A percentile compares a stretch with the other conserved stretches of the same genome.
Evolutionary conservation across 2,113 vertebrate species (phyloP).

Genomic region (Carassius gibelio): DNA sequence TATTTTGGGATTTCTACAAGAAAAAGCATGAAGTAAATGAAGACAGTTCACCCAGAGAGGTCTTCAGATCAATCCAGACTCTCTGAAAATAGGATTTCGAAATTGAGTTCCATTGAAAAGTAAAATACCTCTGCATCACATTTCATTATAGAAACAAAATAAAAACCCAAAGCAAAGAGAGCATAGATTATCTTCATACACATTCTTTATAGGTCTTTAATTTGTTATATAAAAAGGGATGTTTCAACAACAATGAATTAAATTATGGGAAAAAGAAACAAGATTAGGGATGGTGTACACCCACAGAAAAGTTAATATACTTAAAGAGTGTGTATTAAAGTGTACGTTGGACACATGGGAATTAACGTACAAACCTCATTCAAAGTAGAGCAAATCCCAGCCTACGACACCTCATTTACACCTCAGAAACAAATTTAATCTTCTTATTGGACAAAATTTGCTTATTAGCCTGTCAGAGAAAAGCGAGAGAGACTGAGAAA

Average conservation of each 20-base stretch:
- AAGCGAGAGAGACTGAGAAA: background rate
- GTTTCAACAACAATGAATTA: background rate
- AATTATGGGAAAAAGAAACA: background rate
- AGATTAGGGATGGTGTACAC: background rate
- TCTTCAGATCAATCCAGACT: background rate
- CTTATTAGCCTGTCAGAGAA: slow-evolving; percentile 31
- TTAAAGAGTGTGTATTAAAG: background rate
- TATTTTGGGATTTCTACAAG: slow-evolving; percentile 10
- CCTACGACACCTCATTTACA: slow-evolving; percentile 4
- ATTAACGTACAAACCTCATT: slow-evolving; percentile 2
- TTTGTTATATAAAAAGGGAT: background rate
- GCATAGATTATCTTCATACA: background rate
- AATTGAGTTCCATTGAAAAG: background rate
- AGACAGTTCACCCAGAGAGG: background rate
- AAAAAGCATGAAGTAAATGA: slow-evolving; percentile 4
- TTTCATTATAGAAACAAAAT: background rate
- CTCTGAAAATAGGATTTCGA: background rate
- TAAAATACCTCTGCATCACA: background rate
- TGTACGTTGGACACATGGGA: background rate
- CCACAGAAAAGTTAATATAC: background rate
- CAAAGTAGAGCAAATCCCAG: slow-evolving; percentile 35
- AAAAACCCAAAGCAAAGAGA: background rate
- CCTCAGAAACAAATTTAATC: slow-evolving; percentile 31
- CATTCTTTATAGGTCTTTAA: background rate
- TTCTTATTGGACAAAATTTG: slow-evolving; percentile 34